Evolutionary conservation across 2,113 vertebrate genomes (phyloP).

Genomic region (Burhinus bistriatus): DNA sequence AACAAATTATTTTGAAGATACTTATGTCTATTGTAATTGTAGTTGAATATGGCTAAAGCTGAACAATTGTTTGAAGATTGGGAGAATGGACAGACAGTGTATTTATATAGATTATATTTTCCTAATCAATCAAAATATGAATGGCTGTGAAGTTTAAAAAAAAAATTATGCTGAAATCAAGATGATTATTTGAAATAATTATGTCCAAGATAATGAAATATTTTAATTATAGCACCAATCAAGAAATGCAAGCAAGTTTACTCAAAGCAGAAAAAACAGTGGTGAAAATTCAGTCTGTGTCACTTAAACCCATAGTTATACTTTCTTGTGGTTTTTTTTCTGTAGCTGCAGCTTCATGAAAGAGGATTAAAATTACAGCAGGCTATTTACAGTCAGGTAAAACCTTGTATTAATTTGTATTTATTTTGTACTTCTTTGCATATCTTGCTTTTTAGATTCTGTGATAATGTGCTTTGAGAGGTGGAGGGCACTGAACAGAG

Average conservation of each 20-base stretch:
- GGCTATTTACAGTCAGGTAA: slow-evolving; percentile 88
- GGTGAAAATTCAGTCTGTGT: neutral
- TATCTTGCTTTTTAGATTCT: neutral
- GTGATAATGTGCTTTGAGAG: neutral
- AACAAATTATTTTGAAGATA: neutral
- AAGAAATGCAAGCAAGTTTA: neutral
- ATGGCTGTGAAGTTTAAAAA: neutral
- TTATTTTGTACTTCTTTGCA: neutral
- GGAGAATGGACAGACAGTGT: neutral
- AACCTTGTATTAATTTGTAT: neutral
- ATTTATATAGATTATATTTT: neutral
- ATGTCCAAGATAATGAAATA: neutral
- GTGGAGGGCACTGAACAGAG: neutral
- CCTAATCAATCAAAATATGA: neutral
- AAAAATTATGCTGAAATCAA: neutral
- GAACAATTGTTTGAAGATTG: neutral
- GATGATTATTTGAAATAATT: neutral
- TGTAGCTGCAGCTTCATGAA: slow-evolving; percentile 91
- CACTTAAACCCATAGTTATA: neutral
- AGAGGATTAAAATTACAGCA: slow-evolving; percentile 93
- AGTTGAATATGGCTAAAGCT: neutral
- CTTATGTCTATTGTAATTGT: neutral
- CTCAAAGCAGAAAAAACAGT: neutral
- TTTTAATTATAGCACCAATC: neutral
- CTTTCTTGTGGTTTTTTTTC: neutral